Evolutionary conservation across 2,888 invertebrate genomes (phyloP), one percentile per base, ranked within the genome.

Genomic region (Hedychridium roseum): DNA sequence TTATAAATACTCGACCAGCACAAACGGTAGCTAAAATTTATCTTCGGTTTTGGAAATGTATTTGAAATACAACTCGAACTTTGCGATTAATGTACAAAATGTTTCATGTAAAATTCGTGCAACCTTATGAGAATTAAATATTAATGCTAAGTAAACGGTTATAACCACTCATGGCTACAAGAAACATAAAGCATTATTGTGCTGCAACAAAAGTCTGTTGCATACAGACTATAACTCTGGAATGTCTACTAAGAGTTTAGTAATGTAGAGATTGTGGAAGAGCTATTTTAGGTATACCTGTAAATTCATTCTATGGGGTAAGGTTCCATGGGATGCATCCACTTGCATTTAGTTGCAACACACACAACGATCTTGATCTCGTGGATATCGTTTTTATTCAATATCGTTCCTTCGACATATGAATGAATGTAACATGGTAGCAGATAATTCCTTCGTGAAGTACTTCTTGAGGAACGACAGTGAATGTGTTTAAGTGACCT

Each of bases 361-460:
- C 78, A 79, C 78, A 79, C 76, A 79, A 79, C 78, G 78, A 79
- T 77, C 78, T 79, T 77, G 78, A 79, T 79, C 78, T 79, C 78
- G 73, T 79, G 78, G 76, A 76, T 78, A 79, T 78, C 78, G 78
- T 79, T 78, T 73, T 64, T 66, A 69, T 76, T 78, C 78, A 77
- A 76, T 78, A 78, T 78, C 77, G 78, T 78, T 76, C 73, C 77
- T 70, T 69, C 57, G 68, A 68, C 61, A 67, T 67, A 68, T 56
- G 68, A 60, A 64, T 61, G 65, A 64, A 66, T 62, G 62, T 54
- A 58, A 55, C 61, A 66, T 64, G 66, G n/a, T 57, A 65, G 64
- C 58, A 47, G 61, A 57, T 63, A 69, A 70, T 71, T 74, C 74
- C 76, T 74, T 73, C 68, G 70, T 73, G 74, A 73, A 68, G 75